These are phyloP conservation scores for Lutraria rhynchaena DNA, from an alignment of 1,140 invertebrate genomes.

Conservation along the genomic window DNA sequence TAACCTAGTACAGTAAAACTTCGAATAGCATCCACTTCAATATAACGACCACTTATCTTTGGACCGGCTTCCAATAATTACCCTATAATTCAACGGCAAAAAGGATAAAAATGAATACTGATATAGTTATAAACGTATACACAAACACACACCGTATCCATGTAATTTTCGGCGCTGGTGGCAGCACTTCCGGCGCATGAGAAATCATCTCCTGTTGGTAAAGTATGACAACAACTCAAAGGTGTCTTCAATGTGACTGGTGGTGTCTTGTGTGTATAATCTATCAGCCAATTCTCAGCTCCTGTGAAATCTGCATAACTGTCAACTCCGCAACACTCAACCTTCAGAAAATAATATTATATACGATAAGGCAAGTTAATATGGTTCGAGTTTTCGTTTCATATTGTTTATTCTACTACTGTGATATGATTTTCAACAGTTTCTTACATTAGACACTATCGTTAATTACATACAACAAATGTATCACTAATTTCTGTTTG, in stretches of 20 bases:
- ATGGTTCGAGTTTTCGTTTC: too few species aligned
- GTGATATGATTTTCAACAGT: too few species aligned
- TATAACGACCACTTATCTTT: too few species aligned
- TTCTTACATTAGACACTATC: too few species aligned
- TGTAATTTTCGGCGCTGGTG: constrained; percentile 45
- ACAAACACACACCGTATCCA: constrained; percentile 7
- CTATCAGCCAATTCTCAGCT: constrained; percentile 50
- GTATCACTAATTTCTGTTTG: too few species aligned
- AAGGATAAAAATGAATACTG: too few species aligned
- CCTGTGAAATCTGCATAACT: constrained; percentile 59
- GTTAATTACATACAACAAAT: too few species aligned
- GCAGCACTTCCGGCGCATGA: constrained; percentile 25
- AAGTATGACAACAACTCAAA: constrained; percentile 58
- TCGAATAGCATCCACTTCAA: too few species aligned
- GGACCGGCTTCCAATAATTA: too few species aligned
- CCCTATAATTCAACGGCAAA: too few species aligned
- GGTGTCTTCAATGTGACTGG: constrained; percentile 48
- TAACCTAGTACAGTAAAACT: not conserved
- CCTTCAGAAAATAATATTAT: constrained; percentile 44
- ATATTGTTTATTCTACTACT: too few species aligned
- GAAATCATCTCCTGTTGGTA: constrained; percentile 4
- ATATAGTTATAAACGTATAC: not conserved
- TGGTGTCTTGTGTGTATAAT: not conserved
- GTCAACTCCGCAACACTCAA: constrained; percentile 58
- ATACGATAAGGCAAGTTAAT: too few species aligned